Conservation (phyloP, 2,888 invertebrate species). For the Meloe dianella region DNA sequence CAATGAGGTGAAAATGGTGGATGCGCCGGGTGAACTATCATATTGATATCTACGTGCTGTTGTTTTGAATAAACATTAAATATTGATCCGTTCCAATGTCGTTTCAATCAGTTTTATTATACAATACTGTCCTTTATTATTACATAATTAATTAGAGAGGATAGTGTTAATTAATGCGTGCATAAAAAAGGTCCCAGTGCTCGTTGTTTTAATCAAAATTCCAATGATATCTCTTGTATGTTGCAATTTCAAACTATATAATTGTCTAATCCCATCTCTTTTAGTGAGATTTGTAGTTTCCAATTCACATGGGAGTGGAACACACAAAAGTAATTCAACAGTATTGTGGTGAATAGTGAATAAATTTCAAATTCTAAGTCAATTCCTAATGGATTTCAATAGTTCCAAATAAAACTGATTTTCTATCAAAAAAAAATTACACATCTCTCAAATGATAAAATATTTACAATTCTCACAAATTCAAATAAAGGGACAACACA, state of each 20-base stretch:
- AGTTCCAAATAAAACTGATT: not conserved
- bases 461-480: no score
- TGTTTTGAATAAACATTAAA: no score
- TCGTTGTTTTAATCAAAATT: not conserved
- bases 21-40: not conserved
- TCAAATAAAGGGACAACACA: no score
- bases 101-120: not conserved
- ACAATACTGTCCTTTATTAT: not conserved
- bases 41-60: no score
- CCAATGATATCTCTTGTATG: not conserved
- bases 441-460: not conserved
- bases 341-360: not conserved
- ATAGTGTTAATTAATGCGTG: not conserved
- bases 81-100: no score
- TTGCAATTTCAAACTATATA: not conserved
- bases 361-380: not conserved
- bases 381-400: not conserved
- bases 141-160: not conserved
- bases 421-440: not conserved
- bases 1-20: constrained; percentile 3
- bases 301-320: not conserved
- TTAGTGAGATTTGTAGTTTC: constrained; percentile 4
- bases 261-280: not conserved
- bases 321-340: constrained; percentile 1
- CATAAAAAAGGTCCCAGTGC: not conserved